Base-by-base conservation (phyloP, 2,113 vertebrate genomes). In the Hyperopisus bebe region DNA sequence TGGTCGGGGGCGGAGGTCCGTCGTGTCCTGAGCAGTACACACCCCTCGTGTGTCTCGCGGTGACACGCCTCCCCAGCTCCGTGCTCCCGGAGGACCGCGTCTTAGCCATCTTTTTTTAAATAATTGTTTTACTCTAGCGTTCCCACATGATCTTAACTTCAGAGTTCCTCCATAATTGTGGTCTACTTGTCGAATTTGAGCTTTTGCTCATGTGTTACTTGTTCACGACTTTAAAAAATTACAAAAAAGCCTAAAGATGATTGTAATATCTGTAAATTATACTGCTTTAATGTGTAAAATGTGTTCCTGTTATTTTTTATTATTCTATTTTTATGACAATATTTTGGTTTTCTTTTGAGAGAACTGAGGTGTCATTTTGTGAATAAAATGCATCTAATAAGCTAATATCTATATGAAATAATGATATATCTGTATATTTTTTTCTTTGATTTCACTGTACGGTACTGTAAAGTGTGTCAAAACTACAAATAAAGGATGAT, bases 211-310 rank as follows among this genome's bases (percentile, higher is more conserved):
- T 93, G 94, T 94, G 92, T 95, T 90, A 88, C 86, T 95, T 95
- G 92, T 95, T 94, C 95, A 96, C 93, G 93, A 94, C 88, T 93
- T 90, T 92, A 90, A 92, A 91, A 92, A 92, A 94, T 94, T 92
- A 94, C 92, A 91, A 90, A 91, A 94, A 92, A 94, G 91, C 94
- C 93, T 93, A 94, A 93, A 96, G 95, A 95, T 95, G 94, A 96
- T 96, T 96, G 96, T 96, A 96, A 96, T 95, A 96, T 96, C 96
- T 96, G 96, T 96, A 96, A 94, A 96, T 95, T 91, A 95, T 93
- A 94, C 96, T 95, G 95, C 94, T 95, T 95, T 96, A 95, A 95
- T 94, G 95, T 96, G 95, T 96, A 95, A 95, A 96, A 96, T 96
- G 96, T 96, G 95, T 96, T 94, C 93, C 93, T 94, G 95, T 96